Percentiles rank a stretch among this genome's conserved stretches.
Evolutionary conservation across 2,797 vertebrate genomes (phyloP).

Genomic region (Amblyopsis hoosieri): DNA sequence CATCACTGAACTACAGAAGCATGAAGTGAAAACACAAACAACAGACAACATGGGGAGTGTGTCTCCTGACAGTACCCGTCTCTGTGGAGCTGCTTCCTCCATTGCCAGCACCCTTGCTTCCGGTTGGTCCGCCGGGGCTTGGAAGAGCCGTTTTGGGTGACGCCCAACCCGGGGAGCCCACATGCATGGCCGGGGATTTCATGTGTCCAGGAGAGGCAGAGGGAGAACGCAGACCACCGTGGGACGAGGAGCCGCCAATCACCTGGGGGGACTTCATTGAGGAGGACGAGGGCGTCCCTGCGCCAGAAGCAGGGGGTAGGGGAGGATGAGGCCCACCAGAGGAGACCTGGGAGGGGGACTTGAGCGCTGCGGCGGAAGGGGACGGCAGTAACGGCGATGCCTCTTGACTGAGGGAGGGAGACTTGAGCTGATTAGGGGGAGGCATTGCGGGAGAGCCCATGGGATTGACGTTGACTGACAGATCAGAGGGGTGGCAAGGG

Average conservation of each 20-base stretch:
- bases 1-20: conserved; percentile 23
- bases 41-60: not conserved
- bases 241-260: conserved; percentile 81
- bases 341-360: conserved; percentile 89
- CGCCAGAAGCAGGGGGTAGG: conserved; percentile 70
- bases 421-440: conserved; percentile 87
- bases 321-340: conserved; percentile 73
- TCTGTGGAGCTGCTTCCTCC: conserved; percentile 81
- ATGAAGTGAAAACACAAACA: not conserved
- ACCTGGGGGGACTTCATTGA: conserved; percentile 91
- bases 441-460: conserved; percentile 87
- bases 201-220: conserved; percentile 88
- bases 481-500: conserved; percentile 85
- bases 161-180: conserved; percentile 90
- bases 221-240: conserved; percentile 87
- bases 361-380: conserved; percentile 89
- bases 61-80: conserved; percentile 77
- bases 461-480: conserved; percentile 86
- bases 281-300: conserved; percentile 77
- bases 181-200: conserved; percentile 91
- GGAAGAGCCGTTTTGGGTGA: conserved; percentile 89
- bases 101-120: conserved; percentile 73
- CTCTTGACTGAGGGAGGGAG: conserved; percentile 89
- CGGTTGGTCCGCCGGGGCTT: conserved; percentile 86
- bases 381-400: conserved; percentile 89